A percentile compares a stretch with the other conserved stretches of the same genome.
phyloP scores from a whole-genome alignment of 37 sponge, comb jelly and placozoan species.

The Oopsacas minuta region DNA sequence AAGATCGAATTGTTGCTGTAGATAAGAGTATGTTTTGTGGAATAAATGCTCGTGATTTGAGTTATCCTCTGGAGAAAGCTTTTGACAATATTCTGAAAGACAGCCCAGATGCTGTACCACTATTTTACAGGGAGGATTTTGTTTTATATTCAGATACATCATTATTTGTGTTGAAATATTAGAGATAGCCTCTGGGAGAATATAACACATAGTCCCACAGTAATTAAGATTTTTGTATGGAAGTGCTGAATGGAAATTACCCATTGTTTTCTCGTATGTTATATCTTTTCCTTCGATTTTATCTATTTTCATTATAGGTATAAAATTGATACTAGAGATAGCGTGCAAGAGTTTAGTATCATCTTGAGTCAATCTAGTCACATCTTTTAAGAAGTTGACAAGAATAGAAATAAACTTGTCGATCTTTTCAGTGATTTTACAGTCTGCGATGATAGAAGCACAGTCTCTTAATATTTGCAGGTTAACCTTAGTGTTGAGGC shows the following conservation, averaged over 20 bases:
- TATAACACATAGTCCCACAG: constrained; percentile 7
- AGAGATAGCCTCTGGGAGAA: background rate
- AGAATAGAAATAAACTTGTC: background rate
- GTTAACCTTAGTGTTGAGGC: background rate
- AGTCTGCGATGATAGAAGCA: background rate
- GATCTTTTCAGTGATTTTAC: background rate
- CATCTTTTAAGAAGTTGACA: background rate
- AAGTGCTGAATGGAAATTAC: background rate
- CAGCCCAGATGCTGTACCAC: background rate
- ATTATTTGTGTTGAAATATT: background rate
- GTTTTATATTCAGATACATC: background rate
- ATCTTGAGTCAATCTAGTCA: background rate
- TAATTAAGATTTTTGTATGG: background rate
- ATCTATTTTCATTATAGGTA: background rate
- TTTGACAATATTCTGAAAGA: background rate
- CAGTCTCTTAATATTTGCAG: background rate
- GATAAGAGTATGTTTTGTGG: background rate
- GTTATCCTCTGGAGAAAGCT: background rate
- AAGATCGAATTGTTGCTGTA: background rate
- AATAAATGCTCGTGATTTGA: background rate
- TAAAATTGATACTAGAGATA: background rate
- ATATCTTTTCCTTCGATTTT: background rate
- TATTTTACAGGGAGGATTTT: background rate
- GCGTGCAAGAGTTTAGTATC: background rate
- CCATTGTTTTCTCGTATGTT: background rate